phyloP scores from a whole-genome alignment of 1,140 invertebrate genomes.

The Ips nitidus region DNA sequence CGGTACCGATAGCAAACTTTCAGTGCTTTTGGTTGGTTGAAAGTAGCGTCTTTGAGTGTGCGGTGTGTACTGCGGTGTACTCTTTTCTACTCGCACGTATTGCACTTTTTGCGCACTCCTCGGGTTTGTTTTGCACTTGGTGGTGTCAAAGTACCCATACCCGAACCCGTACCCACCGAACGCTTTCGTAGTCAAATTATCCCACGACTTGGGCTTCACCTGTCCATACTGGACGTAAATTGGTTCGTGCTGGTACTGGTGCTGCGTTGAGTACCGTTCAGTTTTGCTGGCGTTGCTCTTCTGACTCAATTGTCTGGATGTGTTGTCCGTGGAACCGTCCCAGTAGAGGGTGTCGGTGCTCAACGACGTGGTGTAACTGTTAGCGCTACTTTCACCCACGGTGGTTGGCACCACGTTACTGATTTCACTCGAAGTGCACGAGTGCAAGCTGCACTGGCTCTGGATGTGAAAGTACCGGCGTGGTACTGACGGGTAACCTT shows the following conservation, averaged over 20 bases:
- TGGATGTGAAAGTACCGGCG: constrained; percentile 59
- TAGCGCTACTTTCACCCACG: constrained; percentile 67
- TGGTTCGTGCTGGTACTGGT: constrained; percentile 49
- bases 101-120: constrained; percentile 32
- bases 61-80: constrained; percentile 52
- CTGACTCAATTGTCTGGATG: constrained; percentile 50
- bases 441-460: constrained; percentile 79
- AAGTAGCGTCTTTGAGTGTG: constrained; percentile 56
- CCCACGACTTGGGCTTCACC: constrained; percentile 83
- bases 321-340: constrained; percentile 62
- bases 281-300: constrained; percentile 51
- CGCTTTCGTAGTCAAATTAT: constrained; percentile 76
- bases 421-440: constrained; percentile 75
- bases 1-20: constrained; percentile 68
- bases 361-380: constrained; percentile 76
- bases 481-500: constrained; percentile 39
- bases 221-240: constrained; percentile 61
- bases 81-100: constrained; percentile 44
- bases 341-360: constrained; percentile 83
- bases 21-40: constrained; percentile 74
- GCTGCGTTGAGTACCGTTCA: constrained; percentile 50
- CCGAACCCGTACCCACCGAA: constrained; percentile 82
- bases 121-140: constrained; percentile 29
- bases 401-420: constrained; percentile 57
- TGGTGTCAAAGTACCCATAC: constrained; percentile 72